A percentile compares a stretch with the other conserved stretches of the same genome.
These are phyloP conservation scores for Dasypolia templi DNA, from an alignment of 2,888 invertebrate genomes.

Conservation along the genomic window DNA sequence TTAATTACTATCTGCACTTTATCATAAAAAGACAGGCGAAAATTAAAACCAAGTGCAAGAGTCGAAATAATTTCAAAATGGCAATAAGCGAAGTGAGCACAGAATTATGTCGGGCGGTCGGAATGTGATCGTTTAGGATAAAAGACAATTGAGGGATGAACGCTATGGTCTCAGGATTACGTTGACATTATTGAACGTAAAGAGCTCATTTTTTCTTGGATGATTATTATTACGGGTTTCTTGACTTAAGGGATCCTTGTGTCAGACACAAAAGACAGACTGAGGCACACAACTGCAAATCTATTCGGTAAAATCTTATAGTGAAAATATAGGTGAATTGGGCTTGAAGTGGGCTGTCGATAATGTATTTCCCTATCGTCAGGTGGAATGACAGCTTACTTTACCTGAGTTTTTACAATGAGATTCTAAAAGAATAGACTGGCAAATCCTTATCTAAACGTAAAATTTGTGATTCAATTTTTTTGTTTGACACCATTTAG, in stretches of 20 bases:
- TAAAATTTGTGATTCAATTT: too few relatives aligned
- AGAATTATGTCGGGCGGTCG: slow-evolving; percentile 5
- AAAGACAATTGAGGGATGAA: slow-evolving; percentile 34
- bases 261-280: neutral
- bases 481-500: too few relatives aligned
- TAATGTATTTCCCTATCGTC: neutral
- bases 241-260: neutral
- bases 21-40: slow-evolving; percentile 20
- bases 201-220: neutral
- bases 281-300: neutral
- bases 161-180: slow-evolving; percentile 6
- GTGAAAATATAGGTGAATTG: neutral
- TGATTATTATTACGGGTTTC: neutral
- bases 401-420: neutral
- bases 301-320: neutral
- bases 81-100: slow-evolving; percentile 18
- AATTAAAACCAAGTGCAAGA: slow-evolving; percentile 31
- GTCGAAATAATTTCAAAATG: slow-evolving; percentile 28
- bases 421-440: neutral
- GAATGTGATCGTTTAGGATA: slow-evolving; percentile 23
- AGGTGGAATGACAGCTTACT: neutral
- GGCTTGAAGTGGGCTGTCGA: neutral
- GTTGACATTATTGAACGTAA: slow-evolving; percentile 3
- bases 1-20: slow-evolving; percentile 18
- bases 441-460: too few relatives aligned